Percentiles rank a stretch among this genome's conserved stretches.
Evolutionary conservation across 2,113 vertebrate genomes (phyloP).

Genomic region (Oreochromis tanganicae): DNA sequence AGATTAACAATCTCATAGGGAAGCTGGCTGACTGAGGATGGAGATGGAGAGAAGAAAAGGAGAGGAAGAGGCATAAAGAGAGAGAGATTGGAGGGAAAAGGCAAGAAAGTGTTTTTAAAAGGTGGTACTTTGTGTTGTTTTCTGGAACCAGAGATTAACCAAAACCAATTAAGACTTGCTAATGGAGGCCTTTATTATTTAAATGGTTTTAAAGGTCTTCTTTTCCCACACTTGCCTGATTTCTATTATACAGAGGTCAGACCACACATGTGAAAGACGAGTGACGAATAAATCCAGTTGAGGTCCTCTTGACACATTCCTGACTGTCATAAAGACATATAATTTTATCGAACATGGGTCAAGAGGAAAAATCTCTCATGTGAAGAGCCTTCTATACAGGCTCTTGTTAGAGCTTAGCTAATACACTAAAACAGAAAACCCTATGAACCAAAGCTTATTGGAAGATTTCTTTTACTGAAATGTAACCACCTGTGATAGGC

Average conservation of each 20-base stretch:
- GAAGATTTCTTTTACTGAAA: neutral
- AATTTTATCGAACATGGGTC: neutral
- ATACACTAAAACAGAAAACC: neutral
- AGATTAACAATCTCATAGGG: slow-evolving; percentile 24
- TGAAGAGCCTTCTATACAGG: neutral
- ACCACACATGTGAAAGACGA: neutral
- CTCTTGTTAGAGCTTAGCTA: neutral
- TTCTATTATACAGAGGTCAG: neutral
- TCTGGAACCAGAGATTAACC: neutral
- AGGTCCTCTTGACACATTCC: neutral
- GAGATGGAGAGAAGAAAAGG: neutral
- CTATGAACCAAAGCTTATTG: neutral
- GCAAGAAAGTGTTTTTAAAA: neutral
- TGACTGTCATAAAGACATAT: neutral
- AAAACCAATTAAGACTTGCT: neutral
- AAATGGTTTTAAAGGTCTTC: neutral
- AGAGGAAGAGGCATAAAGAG: neutral
- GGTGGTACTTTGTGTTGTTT: neutral
- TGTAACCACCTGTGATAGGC: neutral
- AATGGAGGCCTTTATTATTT: neutral
- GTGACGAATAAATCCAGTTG: neutral
- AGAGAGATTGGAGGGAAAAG: neutral
- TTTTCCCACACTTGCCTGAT: neutral
- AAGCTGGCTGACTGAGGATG: neutral
- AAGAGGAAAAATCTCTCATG: neutral